Evolutionary conservation across 2,113 vertebrate species (phyloP).

Genomic region (western clawed frog (Xenopus tropicalis)): DNA sequence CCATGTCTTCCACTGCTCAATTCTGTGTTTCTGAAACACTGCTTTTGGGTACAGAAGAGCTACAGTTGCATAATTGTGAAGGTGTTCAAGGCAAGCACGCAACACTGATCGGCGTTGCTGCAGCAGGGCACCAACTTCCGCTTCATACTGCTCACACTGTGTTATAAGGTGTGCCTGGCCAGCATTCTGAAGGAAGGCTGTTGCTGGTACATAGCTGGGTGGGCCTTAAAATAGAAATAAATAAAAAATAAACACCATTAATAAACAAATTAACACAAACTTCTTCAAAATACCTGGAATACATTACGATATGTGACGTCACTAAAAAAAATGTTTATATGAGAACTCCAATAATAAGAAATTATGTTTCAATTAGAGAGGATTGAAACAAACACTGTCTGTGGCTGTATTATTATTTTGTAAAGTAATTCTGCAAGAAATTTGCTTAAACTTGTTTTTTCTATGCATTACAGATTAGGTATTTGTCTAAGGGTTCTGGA

Average conservation of each 20-base stretch:
- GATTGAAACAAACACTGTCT: too few relatives aligned
- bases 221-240: conserved; percentile 65
- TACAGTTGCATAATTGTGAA: conserved; percentile 96
- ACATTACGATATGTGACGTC: too few relatives aligned
- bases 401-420: too few relatives aligned
- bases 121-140: conserved; percentile 81
- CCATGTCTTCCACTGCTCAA: conserved; percentile 94
- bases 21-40: conserved; percentile 83
- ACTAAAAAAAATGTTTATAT: too few relatives aligned
- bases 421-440: too few relatives aligned
- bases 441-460: too few relatives aligned
- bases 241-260: conserved; percentile 16
- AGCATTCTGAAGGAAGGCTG: conserved; percentile 92
- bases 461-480: too few relatives aligned
- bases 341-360: too few relatives aligned
- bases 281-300: too few relatives aligned
- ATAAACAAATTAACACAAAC: too few relatives aligned
- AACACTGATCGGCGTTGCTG: conserved; percentile 89
- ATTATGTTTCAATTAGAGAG: too few relatives aligned
- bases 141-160: conserved; percentile 91
- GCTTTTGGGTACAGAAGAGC: conserved; percentile 91
- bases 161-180: conserved; percentile 94
- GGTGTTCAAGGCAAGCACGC: conserved; percentile 85
- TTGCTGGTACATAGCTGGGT: conserved; percentile 96
- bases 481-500: too few relatives aligned